Evolutionary conservation across 2,888 invertebrate species (phyloP).

Genomic region (Luperina testacea): DNA sequence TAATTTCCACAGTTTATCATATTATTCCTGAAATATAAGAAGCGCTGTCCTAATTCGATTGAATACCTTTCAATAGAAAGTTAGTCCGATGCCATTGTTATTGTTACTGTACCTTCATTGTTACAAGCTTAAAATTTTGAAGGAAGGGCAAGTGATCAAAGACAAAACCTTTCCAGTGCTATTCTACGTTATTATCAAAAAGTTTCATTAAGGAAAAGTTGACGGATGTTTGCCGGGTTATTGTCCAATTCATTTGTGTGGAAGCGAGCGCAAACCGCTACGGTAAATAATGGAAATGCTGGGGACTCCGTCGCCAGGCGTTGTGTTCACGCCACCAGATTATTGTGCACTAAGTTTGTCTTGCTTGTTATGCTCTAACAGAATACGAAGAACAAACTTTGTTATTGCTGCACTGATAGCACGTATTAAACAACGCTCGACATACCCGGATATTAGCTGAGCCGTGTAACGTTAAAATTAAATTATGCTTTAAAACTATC

Average conservation of each 20-base stretch:
- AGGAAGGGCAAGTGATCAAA: constrained; percentile 79
- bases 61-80: constrained; percentile 65
- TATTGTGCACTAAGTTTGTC: constrained; percentile 83
- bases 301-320: constrained; percentile 73
- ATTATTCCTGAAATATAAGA: constrained; percentile 39
- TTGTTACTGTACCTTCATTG: constrained; percentile 67
- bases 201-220: constrained; percentile 82
- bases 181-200: constrained; percentile 81
- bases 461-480: constrained; percentile 3
- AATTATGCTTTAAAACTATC: constrained; percentile 5
- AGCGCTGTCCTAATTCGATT: constrained; percentile 52
- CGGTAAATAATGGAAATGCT: constrained; percentile 82
- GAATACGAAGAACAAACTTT: constrained; percentile 78
- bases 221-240: constrained; percentile 81
- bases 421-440: constrained; percentile 54
- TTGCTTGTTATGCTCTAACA: constrained; percentile 77
- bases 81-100: constrained; percentile 58
- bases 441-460: constrained; percentile 38
- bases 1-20: constrained; percentile 42
- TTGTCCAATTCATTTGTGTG: constrained; percentile 84
- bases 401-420: constrained; percentile 69
- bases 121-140: constrained; percentile 70
- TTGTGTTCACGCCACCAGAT: constrained; percentile 78
- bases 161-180: constrained; percentile 80
- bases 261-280: constrained; percentile 77